Evolutionary conservation across 2,113 vertebrate genomes (phyloP), one percentile per base, ranked within the genome.

Genomic region (Panthera tigris): DNA sequence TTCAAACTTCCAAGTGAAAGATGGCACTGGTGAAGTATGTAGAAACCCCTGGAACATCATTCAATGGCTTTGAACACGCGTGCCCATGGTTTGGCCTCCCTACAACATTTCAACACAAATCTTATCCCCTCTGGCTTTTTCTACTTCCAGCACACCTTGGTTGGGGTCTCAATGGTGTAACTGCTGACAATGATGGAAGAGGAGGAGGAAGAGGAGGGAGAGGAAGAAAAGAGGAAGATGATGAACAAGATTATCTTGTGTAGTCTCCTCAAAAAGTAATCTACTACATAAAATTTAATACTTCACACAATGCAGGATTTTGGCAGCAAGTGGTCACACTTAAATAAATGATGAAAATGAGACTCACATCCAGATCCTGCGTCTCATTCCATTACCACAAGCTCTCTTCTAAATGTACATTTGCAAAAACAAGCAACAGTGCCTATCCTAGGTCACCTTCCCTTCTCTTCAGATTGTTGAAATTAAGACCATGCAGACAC

Each of bases 191-290:
- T 5, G 29, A 25, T 5, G 39, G 27, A 4, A 33, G 7, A 27
- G 45, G 31, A 74, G 33, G 15, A 19, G 9, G 50, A n/a, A 25
- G 14, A 25, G 4, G 33, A 68, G 18, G 13, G n/a, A 1, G 0
- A 65, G 4, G 19, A 65, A 39, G 27, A 4, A 1, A 31, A 73
- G 29, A 61, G 31, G 8, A 27, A 31, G 65, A 61, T 33, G 8
- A 27, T 31, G 52, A 89, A 78, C 29, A 21, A 15, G 1, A 73
- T 52, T 15, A 76, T 18, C 16, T 8, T 78, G 18, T 7, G 1
- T 0, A 69, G n/a, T 21, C 21, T 4, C 5, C 55, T 7, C 1
- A 39, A 50, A 89, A 73, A 57, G 0, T 12, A 41, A 86, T 18
- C 68, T 31, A 5, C 27, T 33, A 52, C 29, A 57, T 68, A 27